phyloP scores from a whole-genome alignment of 2,888 invertebrate genomes.

The Calliscelio sp. region DNA sequence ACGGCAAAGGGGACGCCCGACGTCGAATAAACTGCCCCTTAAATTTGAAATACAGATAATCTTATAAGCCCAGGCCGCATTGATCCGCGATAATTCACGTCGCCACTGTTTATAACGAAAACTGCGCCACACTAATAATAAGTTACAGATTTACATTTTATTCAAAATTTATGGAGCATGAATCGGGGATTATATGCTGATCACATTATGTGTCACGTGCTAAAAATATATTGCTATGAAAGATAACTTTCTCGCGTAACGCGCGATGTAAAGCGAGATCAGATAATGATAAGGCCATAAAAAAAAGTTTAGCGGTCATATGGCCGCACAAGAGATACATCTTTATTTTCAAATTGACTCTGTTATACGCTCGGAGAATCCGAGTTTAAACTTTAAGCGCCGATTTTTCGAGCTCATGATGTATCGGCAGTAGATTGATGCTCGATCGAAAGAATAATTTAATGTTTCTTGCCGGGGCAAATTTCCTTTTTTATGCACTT shows the following conservation, averaged over 20 bases:
- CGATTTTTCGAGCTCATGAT: too few relatives aligned
- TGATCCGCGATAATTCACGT: conserved; percentile 40
- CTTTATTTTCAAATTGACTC: conserved; percentile 30
- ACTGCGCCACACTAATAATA: conserved; percentile 37
- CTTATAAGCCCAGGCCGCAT: conserved; percentile 43
- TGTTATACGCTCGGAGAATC: too few relatives aligned
- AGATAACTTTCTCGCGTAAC: conserved; percentile 49
- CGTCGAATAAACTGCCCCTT: conserved; percentile 57
- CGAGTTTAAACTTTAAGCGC: too few relatives aligned
- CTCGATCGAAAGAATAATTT: too few relatives aligned
- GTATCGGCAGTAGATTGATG: too few relatives aligned
- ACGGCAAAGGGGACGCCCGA: conserved; percentile 35
- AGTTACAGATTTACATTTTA: conserved; percentile 52
- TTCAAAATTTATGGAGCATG: conserved; percentile 60
- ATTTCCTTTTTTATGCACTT: too few relatives aligned
- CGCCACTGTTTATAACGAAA: conserved; percentile 18
- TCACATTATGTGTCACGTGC: conserved; percentile 54
- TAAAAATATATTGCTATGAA: conserved; percentile 59
- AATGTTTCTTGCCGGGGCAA: too few relatives aligned
- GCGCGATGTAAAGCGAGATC: conserved; percentile 49
- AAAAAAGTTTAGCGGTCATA: conserved; percentile 32
- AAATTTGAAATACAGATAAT: conserved; percentile 58
- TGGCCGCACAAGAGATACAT: background rate
- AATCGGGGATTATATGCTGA: conserved; percentile 57
- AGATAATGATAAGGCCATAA: conserved; percentile 39